A percentile compares a stretch with the other conserved stretches of the same genome.
Conservation (phyloP, 2,113 vertebrate species). For the Trachemys scripta region DNA sequence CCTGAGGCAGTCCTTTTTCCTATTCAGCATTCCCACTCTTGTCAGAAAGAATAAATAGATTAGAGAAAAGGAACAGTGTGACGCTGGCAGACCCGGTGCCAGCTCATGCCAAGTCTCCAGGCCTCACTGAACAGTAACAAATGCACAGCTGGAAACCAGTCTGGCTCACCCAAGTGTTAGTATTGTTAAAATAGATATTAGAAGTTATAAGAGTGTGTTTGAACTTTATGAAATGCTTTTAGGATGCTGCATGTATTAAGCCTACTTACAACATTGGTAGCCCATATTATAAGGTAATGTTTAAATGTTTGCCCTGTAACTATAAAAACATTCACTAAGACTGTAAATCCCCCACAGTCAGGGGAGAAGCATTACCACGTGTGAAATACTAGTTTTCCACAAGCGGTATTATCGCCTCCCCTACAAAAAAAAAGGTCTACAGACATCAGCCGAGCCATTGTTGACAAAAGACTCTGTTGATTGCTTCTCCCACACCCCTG, state of each 20-base stretch:
- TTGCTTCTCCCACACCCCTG: neutral
- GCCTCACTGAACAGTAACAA: neutral
- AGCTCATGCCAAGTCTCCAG: neutral
- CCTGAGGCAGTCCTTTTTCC: neutral
- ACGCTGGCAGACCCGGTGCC: neutral
- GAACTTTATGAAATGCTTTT: neutral
- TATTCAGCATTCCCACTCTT: neutral
- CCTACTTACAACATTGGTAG: neutral
- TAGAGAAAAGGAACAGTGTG: neutral
- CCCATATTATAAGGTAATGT: neutral
- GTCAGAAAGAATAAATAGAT: neutral
- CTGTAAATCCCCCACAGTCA: neutral
- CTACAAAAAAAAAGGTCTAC: neutral
- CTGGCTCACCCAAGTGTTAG: neutral
- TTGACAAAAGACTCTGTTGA: neutral
- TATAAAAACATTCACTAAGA: neutral
- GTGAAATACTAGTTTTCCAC: neutral
- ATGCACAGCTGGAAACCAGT: neutral
- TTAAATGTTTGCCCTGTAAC: neutral
- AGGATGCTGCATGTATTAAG: neutral
- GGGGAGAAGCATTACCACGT: neutral
- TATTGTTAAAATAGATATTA: neutral
- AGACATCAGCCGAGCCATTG: neutral
- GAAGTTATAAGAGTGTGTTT: neutral
- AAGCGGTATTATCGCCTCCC: neutral